Percentiles rank a stretch among this genome's conserved stretches.
phyloP scores from a whole-genome alignment of 2,888 invertebrate species.

The Rosalia funebris region DNA sequence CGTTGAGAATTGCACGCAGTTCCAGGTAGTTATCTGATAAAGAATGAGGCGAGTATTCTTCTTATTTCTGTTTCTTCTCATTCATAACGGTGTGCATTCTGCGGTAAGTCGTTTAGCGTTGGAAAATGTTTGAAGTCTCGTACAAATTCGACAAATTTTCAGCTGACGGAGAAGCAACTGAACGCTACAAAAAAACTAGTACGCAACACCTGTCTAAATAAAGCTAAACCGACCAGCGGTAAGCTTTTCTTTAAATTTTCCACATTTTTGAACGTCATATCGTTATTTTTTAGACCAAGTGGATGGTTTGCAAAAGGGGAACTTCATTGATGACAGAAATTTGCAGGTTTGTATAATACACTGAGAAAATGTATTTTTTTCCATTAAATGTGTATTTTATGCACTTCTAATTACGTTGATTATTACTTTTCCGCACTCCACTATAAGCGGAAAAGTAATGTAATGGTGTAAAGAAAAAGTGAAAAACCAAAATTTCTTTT shows the following conservation, averaged over 20 bases:
- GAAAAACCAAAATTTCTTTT: too few species aligned
- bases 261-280: neutral
- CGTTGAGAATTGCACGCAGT: too few species aligned
- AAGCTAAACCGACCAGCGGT: slow-evolving; percentile 71
- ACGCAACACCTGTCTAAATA: slow-evolving; percentile 73
- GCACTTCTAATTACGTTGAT: neutral
- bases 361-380: slow-evolving; percentile 5
- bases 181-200: slow-evolving; percentile 71
- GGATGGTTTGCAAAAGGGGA: slow-evolving; percentile 45
- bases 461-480: too few species aligned
- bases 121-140: neutral
- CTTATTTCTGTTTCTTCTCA: neutral
- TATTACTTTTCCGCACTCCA: too few species aligned
- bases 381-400: neutral
- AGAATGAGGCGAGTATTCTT: neutral
- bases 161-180: slow-evolving; percentile 69
- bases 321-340: slow-evolving; percentile 40
- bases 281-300: slow-evolving; percentile 40
- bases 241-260: slow-evolving; percentile 41
- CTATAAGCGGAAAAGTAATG: too few species aligned
- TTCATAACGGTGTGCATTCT: neutral
- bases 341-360: slow-evolving; percentile 45
- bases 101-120: neutral
- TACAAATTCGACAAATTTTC: slow-evolving; percentile 17
- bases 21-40: neutral